Evolutionary conservation across 2,113 vertebrate species (phyloP).

Genomic region (Hucho hucho): DNA sequence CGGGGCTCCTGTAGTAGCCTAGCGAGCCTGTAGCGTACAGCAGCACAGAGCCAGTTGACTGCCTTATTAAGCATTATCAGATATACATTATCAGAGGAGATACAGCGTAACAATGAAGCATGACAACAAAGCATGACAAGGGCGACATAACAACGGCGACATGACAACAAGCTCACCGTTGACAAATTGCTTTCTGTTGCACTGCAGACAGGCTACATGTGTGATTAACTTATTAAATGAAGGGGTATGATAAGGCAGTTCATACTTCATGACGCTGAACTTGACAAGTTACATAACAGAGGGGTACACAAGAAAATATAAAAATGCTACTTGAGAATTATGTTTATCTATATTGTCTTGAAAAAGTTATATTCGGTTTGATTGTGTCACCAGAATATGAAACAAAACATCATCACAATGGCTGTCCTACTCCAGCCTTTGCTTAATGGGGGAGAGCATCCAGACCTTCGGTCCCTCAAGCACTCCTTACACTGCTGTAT

Average conservation of each 20-base stretch:
- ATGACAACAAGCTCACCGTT: conserved; percentile 41
- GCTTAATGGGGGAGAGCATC: conserved; percentile 80
- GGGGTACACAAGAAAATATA: neutral
- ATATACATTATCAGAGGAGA: conserved; percentile 48
- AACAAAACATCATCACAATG: neutral
- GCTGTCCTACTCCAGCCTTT: conserved; percentile 74
- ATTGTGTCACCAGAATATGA: neutral
- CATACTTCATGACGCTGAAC: neutral
- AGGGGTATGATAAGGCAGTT: conserved; percentile 2
- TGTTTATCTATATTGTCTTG: no score
- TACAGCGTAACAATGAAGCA: conserved; percentile 46
- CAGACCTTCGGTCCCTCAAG: conserved; percentile 80
- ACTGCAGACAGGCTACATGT: conserved; percentile 9
- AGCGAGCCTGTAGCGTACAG: neutral
- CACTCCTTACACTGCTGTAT: conserved; percentile 88
- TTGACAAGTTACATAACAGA: neutral
- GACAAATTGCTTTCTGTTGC: conserved; percentile 40
- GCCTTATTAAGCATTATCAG: conserved; percentile 63
- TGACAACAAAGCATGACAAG: no score
- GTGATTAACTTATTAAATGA: conserved; percentile 36
- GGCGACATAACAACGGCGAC: conserved; percentile 21
- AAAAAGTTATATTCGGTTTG: no score
- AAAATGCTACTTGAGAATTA: no score
- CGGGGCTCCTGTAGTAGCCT: neutral
- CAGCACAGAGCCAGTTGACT: no score